Base-by-base conservation (phyloP, 1,140 invertebrate species). In the Trinorchestia longiramus region DNA sequence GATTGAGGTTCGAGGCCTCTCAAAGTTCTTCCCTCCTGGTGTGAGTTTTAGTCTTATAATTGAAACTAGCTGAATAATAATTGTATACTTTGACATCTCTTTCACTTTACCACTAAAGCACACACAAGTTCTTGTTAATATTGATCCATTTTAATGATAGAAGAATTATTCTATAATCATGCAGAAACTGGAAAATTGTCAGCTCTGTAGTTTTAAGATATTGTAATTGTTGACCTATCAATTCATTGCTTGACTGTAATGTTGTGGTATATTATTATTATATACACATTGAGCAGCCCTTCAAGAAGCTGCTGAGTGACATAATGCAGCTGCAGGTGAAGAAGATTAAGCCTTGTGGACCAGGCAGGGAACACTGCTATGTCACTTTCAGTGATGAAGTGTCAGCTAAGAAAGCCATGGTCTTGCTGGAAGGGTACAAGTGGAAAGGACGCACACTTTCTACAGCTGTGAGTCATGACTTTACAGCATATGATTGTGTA, bases 261-360 rank as follows among this genome's bases (percentile, higher is more conserved):
- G 62, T 36, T 77, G 15, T 23, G 3, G 62, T 36, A 77, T 28
- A 53, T 77, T 23, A 77, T 77, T 77, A 28, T 77, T 28, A 77
- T 28, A 11, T 77, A 28, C 36, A 36, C 19, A 19, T 53, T 77
- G 62, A 94, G 43, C 92, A 95, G 95, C 95, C 42, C 28, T 87
- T 95, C 43, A 95, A 95, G 62, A 95, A 95, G 53, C 95, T 95
- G 43, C 43, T 95, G 62, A 87, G 23, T 77, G 95, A 87, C 11
- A 77, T 40, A 0, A 87, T 95, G 53, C 95, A 95, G 87, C 62
- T 95, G 43, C 47, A 77, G 17, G 62, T 90, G 62, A 87, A 95
- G 62, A 87, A 90, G 43, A 47, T 95, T 43, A 95, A 95, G 41
- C 95, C 95, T 19, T 43, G 95, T 43, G 95, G 95, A 28, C 62